Evolutionary conservation across 2,797 vertebrate species (phyloP).

Genomic region (Sylvilagus floridanus): DNA sequence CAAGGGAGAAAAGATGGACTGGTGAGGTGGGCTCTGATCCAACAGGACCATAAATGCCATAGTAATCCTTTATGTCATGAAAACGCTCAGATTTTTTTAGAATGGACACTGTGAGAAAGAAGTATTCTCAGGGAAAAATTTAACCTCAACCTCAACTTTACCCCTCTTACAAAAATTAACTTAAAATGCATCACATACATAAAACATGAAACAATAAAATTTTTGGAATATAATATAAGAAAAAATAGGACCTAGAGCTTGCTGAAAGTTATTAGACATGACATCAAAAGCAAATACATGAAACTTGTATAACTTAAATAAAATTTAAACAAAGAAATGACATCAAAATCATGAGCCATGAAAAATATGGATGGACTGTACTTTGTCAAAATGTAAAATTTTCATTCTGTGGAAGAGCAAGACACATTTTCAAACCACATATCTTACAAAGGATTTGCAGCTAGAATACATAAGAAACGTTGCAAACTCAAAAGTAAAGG

Average conservation of each 20-base stretch:
- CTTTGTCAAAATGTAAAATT: slow-evolving; percentile 26
- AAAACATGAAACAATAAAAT: slow-evolving; percentile 46
- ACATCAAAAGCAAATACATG: background rate
- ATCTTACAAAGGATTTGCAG: background rate
- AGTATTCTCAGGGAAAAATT: background rate
- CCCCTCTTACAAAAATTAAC: slow-evolving; percentile 26
- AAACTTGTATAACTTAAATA: background rate
- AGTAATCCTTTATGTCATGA: background rate
- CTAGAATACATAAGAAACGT: slow-evolving; percentile 33
- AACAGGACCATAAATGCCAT: background rate
- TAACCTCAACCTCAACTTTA: slow-evolving; percentile 6
- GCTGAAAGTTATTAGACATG: background rate
- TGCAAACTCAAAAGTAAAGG: slow-evolving; percentile 8
- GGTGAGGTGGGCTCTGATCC: background rate
- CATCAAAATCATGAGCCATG: background rate
- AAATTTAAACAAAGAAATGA: background rate
- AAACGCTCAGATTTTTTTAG: background rate
- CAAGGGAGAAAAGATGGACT: background rate
- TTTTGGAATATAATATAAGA: slow-evolving; percentile 10
- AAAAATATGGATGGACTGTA: background rate
- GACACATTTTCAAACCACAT: slow-evolving; percentile 19
- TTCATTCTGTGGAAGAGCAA: background rate
- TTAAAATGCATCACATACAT: background rate
- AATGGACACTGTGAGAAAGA: background rate
- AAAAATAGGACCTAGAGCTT: slow-evolving; percentile 15